These are phyloP conservation scores for Crotophaga sulcirostris DNA, from an alignment of 2,113 vertebrate species.

Conservation along the genomic window DNA sequence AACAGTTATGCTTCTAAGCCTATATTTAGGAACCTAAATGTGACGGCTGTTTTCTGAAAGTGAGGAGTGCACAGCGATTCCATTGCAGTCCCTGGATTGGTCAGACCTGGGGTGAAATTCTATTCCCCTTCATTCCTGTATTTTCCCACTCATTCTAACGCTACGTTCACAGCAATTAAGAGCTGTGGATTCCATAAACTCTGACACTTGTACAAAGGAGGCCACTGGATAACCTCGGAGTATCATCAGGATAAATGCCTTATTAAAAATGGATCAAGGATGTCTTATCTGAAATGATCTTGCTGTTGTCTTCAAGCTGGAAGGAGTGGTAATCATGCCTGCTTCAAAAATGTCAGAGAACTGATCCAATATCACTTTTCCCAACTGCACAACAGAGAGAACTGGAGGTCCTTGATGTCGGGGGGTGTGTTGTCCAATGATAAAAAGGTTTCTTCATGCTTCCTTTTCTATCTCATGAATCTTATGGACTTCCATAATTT, in stretches of 20 bases:
- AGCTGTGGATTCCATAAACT: background rate
- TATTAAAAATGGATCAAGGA: background rate
- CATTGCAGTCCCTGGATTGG: background rate
- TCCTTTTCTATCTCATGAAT: background rate
- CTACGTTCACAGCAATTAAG: background rate
- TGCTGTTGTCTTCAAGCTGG: background rate
- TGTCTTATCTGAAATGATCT: background rate
- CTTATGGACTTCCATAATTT: background rate
- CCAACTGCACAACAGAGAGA: background rate
- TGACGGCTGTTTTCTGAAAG: background rate
- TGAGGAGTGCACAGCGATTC: background rate
- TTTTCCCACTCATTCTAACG: background rate
- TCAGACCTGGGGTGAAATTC: background rate
- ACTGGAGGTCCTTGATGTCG: background rate
- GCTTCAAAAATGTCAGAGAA: background rate
- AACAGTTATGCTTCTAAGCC: constrained; percentile 22
- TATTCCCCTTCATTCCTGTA: background rate
- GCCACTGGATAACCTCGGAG: background rate
- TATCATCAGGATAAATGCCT: background rate
- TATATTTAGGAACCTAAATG: background rate
- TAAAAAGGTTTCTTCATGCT: background rate
- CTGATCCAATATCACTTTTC: background rate
- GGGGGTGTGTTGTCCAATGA: background rate
- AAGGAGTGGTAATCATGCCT: background rate
- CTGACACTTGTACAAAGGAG: background rate